Base-by-base conservation (phyloP, 2,797 vertebrate genomes). In the Pangasius macronema region DNA sequence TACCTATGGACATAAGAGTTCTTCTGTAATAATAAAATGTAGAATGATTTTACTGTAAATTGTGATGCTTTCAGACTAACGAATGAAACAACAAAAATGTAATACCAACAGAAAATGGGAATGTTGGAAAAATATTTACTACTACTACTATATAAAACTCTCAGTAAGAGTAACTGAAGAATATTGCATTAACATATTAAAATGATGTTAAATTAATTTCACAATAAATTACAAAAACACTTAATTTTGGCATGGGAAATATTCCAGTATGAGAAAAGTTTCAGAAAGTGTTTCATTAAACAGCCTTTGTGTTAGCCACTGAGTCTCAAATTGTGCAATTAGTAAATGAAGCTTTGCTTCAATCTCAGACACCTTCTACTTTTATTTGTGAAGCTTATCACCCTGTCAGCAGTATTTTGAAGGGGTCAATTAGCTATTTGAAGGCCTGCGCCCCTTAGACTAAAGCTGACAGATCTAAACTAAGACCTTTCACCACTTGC, bases 401-500 rank as follows among this genome's bases (percentile, higher is more conserved):
- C 30, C 63, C 70, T 86, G 70, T 86, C 84, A 86, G 51, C 70
- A 77, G 49, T 20, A 77, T 65, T 83, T 10, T 13, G n/a, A 49
- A 39, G 8, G 11, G 36, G 24, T 30, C n/a, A 27, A 88, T 59
- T 27, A 51, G 5, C 46, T 77, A 24, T 86, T 79, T 83, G 84
- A 88, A 86, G 84, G 30, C 61, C 51, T 70, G 61, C n/a, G 39
- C 61, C 80, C 70, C 63, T 86, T 42, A 33, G 59, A 42, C 76
- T 81, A 57, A 22, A 22, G 75, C 83, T 57, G 59, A 57, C 14
- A 42, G 68, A 70, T 68, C 85, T 83, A 86, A 86, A 86, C 70
- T 83, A 53, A 86, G 42, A 53, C 80, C 59, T 83, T 86, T 83
- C 87, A 83, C 49, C 88, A 86, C 84, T 81, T 63, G 18, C 63